Evolutionary conservation across 2,888 invertebrate genomes (phyloP).

Genomic region (Ochlodes sylvanus): DNA sequence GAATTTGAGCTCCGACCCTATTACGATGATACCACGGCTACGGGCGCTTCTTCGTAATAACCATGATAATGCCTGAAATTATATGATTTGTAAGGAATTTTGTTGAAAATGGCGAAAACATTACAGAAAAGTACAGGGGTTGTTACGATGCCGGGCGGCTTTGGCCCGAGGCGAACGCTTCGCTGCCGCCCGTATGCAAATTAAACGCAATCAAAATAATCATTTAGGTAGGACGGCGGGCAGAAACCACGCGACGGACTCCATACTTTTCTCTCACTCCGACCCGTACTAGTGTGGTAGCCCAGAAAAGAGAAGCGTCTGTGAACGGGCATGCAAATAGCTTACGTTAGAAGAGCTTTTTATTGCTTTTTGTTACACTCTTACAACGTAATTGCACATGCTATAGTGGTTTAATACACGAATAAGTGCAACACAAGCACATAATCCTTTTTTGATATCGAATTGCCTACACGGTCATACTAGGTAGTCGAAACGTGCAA

Average conservation of each 20-base stretch:
- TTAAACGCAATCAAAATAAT: constrained; percentile 85
- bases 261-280: constrained; percentile 60
- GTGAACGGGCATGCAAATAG: constrained; percentile 74
- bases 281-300: constrained; percentile 44
- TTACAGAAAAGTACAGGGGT: constrained; percentile 84
- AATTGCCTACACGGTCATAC: constrained; percentile 58
- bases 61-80: constrained; percentile 83
- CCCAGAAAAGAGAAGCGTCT: constrained; percentile 64
- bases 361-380: constrained; percentile 75
- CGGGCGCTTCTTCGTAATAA: constrained; percentile 82
- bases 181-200: constrained; percentile 79
- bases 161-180: constrained; percentile 52
- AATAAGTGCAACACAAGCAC: constrained; percentile 70
- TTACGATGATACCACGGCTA: constrained; percentile 74
- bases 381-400: constrained; percentile 66
- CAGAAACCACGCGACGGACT: constrained; percentile 54
- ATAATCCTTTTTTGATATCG: constrained; percentile 71
- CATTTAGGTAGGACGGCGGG: constrained; percentile 69
- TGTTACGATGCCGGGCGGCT: constrained; percentile 70
- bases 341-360: constrained; percentile 71
- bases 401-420: constrained; percentile 73
- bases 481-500: constrained; percentile 53
- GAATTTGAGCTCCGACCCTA: constrained; percentile 79
- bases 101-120: constrained; percentile 85
- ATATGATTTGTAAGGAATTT: constrained; percentile 84